Evolutionary conservation across 2,113 vertebrate genomes (phyloP).

Genomic region (Chlamydotis undulata): DNA sequence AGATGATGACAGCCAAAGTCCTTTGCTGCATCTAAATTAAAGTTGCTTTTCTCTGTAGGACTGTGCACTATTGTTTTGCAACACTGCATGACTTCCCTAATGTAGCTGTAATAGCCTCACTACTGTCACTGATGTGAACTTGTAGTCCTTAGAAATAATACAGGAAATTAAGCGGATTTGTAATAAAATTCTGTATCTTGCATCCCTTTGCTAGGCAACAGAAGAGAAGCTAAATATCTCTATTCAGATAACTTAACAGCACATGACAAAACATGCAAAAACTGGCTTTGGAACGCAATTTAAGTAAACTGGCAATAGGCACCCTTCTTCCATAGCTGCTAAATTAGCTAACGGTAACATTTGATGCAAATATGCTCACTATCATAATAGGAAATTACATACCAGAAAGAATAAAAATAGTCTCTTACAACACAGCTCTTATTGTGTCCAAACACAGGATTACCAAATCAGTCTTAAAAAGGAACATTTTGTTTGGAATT

Average conservation of each 20-base stretch:
- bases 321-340: neutral
- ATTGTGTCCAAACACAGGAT: neutral
- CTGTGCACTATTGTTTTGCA: neutral
- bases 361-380: neutral
- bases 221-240: neutral
- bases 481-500: neutral
- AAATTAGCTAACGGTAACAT: neutral
- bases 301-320: neutral
- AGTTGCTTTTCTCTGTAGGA: neutral
- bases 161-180: neutral
- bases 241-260: neutral
- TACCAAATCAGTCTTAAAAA: neutral
- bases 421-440: neutral
- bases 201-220: neutral
- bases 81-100: neutral
- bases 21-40: neutral
- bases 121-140: neutral
- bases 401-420: slow-evolving; percentile 24
- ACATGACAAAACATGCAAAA: neutral
- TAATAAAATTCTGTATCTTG: neutral
- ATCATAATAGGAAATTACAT: neutral
- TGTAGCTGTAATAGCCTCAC: neutral
- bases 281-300: neutral
- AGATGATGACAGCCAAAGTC: neutral
- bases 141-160: neutral